Conservation (phyloP, 2,113 vertebrate genomes). For the Melanerpes formicivorus region DNA sequence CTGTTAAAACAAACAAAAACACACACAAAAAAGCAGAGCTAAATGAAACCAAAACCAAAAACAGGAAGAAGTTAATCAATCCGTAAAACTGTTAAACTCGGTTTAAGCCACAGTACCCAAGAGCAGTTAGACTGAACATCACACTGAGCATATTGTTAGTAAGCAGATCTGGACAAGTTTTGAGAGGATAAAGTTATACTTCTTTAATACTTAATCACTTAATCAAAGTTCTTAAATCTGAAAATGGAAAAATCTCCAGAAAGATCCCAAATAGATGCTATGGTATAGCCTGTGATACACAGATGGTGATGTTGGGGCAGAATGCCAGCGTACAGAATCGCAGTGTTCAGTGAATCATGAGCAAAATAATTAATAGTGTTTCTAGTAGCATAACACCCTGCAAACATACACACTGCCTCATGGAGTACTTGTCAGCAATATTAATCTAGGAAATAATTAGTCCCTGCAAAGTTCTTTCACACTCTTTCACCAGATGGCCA, state of each 20-base stretch:
- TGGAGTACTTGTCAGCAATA: slow-evolving; percentile 67
- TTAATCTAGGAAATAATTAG: slow-evolving; percentile 73
- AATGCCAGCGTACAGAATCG: background rate
- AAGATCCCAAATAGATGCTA: slow-evolving; percentile 1
- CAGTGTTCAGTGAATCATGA: background rate
- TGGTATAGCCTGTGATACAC: background rate
- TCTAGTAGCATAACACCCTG: slow-evolving; percentile 25
- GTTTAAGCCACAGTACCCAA: background rate
- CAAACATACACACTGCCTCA: background rate
- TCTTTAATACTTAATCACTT: background rate
- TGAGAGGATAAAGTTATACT: background rate
- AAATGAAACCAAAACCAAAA: background rate
- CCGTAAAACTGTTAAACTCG: background rate
- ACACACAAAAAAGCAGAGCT: no score
- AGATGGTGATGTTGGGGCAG: slow-evolving; percentile 5
- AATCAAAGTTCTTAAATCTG: background rate
- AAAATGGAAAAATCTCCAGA: background rate
- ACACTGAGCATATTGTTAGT: background rate
- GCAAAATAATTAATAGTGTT: slow-evolving; percentile 46
- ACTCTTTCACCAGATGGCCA: slow-evolving; percentile 72
- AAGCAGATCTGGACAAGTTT: background rate
- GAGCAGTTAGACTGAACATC: background rate
- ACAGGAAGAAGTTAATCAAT: background rate
- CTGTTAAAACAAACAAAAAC: background rate
- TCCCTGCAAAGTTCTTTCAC: slow-evolving; percentile 50